phyloP scores from a whole-genome alignment of 2,888 invertebrate genomes.

The Lithodes maja region DNA sequence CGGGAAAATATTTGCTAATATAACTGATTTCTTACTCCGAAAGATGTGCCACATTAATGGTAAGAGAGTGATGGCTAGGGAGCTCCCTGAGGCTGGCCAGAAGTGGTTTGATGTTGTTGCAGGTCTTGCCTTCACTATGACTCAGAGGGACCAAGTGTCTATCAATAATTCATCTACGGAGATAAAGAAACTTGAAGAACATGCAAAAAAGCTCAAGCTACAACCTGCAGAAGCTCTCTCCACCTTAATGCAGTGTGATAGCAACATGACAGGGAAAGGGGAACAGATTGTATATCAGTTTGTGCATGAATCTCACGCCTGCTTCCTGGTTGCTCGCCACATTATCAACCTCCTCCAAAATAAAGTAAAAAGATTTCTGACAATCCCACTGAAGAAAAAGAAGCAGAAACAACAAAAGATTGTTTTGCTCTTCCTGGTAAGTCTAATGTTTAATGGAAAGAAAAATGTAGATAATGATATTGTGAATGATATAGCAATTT shows the following conservation, averaged over 20 bases:
- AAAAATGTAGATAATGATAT: neutral
- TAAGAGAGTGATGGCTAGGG: constrained; percentile 16
- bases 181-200: neutral
- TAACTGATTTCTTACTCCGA: constrained; percentile 28
- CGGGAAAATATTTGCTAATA: constrained; percentile 19
- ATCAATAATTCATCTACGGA: neutral
- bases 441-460: constrained; percentile 1
- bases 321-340: constrained; percentile 26
- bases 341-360: neutral
- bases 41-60: constrained; percentile 38
- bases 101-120: constrained; percentile 13
- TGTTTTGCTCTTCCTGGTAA: constrained; percentile 16
- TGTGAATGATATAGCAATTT: neutral
- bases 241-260: constrained; percentile 40
- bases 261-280: constrained; percentile 12
- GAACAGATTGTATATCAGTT: constrained; percentile 22
- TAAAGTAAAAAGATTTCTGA: neutral
- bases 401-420: neutral
- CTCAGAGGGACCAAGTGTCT: neutral
- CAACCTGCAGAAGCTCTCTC: constrained; percentile 24
- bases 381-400: neutral
- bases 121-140: neutral
- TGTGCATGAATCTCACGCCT: constrained; percentile 28
- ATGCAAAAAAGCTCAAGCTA: constrained; percentile 17
- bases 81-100: constrained; percentile 9